Conservation (phyloP, 2,797 vertebrate species). For the Australoheros facetus region DNA sequence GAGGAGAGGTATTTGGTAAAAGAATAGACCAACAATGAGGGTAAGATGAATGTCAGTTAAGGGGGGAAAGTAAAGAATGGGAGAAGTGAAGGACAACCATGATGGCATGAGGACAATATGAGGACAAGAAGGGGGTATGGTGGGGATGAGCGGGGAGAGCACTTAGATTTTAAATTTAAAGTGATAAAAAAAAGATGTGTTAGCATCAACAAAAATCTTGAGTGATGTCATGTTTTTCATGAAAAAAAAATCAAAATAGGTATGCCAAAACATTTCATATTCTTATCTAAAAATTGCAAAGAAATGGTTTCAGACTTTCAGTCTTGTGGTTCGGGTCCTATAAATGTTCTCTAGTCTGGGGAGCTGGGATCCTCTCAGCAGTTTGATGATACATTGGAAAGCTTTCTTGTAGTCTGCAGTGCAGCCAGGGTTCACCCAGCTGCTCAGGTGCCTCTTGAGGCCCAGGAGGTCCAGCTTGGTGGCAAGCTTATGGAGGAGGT, state of each 20-base stretch:
- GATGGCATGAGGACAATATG: conserved; percentile 20
- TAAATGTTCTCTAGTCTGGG: too few species aligned
- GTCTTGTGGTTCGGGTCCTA: too few species aligned
- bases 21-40: not conserved
- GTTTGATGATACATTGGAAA: too few species aligned
- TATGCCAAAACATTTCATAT: not conserved
- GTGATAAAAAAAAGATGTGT: not conserved
- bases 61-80: conserved; percentile 1
- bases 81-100: conserved; percentile 14
- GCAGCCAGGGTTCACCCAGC: too few species aligned
- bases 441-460: too few species aligned
- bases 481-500: too few species aligned
- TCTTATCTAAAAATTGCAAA: not conserved
- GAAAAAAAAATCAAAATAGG: not conserved
- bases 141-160: conserved; percentile 17
- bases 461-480: too few species aligned
- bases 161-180: not conserved
- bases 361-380: too few species aligned
- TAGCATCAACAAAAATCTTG: not conserved
- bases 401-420: too few species aligned
- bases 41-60: not conserved
- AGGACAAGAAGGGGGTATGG: conserved; percentile 26
- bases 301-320: not conserved
- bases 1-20: not conserved
- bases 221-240: not conserved